phyloP scores from a whole-genome alignment of 2,113 vertebrate species.

The Phaethon lepturus region DNA sequence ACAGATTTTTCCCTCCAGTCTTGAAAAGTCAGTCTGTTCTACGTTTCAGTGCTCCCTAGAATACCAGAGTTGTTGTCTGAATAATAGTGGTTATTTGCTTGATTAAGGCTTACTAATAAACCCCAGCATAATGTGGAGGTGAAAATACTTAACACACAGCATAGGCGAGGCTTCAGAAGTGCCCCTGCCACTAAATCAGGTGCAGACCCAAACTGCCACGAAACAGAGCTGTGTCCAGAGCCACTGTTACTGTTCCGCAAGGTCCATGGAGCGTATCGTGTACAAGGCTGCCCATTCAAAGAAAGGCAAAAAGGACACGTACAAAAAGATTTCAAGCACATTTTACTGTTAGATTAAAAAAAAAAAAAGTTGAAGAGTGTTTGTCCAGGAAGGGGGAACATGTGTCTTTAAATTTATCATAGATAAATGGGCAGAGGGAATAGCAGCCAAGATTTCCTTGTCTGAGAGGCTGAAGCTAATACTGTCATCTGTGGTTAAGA shows the following conservation, averaged over 20 bases:
- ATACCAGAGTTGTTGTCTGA: not conserved
- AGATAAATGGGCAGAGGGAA: slow-evolving; percentile 59
- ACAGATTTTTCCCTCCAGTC: not conserved
- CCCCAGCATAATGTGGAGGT: accelerated
- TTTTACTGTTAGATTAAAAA: not conserved
- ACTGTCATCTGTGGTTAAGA: slow-evolving; percentile 66
- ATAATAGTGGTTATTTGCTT: not conserved
- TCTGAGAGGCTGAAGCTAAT: slow-evolving; percentile 60
- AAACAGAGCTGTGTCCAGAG: not conserved
- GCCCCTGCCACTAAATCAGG: not conserved
- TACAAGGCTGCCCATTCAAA: not conserved
- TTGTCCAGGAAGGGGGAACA: slow-evolving; percentile 9
- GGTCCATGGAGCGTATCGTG: accelerated
- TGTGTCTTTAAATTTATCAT: slow-evolving; percentile 62
- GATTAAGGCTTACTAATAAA: not conserved
- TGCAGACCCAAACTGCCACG: not conserved
- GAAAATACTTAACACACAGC: not conserved
- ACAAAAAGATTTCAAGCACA: not conserved
- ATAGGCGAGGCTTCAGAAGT: not conserved
- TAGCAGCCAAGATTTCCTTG: slow-evolving; percentile 62
- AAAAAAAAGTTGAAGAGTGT: not conserved
- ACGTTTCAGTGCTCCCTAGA: not conserved
- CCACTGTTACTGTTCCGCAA: not conserved
- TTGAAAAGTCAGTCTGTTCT: not conserved
- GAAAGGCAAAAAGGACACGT: not conserved